Evolutionary conservation across 2,888 invertebrate genomes (phyloP).

Genomic region (Cerastoderma edule): DNA sequence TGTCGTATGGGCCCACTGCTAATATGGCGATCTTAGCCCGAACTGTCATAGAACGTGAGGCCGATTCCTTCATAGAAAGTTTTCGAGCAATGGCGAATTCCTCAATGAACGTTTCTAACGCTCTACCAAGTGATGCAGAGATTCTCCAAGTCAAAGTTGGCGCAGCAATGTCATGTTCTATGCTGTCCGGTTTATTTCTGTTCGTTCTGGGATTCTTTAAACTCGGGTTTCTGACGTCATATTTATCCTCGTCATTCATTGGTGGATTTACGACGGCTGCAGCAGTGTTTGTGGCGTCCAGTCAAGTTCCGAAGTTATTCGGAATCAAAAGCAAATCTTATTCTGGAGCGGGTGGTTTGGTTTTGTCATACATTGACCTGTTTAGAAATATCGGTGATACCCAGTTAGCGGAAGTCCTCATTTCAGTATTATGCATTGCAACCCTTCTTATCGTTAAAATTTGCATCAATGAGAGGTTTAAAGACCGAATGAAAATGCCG

Average conservation of each 20-base stretch:
- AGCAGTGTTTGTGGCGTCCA: conserved; percentile 67
- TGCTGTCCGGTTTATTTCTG: conserved; percentile 62
- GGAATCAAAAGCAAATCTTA: conserved; percentile 51
- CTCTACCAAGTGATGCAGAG: conserved; percentile 41
- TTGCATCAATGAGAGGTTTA: conserved; percentile 72
- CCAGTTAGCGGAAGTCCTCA: conserved; percentile 88
- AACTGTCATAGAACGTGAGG: conserved; percentile 64
- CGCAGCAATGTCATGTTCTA: conserved; percentile 41
- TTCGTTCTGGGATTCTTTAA: conserved; percentile 61
- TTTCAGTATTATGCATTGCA: conserved; percentile 88
- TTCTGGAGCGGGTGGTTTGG: conserved; percentile 60
- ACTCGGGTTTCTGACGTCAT: conserved; percentile 71
- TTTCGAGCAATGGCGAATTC: background rate
- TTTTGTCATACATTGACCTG: conserved; percentile 86
- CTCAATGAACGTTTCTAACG: background rate
- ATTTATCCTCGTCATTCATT: conserved; percentile 69
- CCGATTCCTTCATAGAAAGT: conserved; percentile 22
- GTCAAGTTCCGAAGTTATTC: conserved; percentile 65
- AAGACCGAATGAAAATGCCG: conserved; percentile 72
- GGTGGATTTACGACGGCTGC: conserved; percentile 72
- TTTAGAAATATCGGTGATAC: conserved; percentile 86
- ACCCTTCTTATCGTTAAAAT: conserved; percentile 86
- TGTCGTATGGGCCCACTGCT: conserved; percentile 78
- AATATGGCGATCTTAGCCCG: conserved; percentile 77
- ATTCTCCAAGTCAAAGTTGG: conserved; percentile 39